phyloP scores from a whole-genome alignment of 2,888 invertebrate species.

The Galeopsomyia nigrocyanea region DNA sequence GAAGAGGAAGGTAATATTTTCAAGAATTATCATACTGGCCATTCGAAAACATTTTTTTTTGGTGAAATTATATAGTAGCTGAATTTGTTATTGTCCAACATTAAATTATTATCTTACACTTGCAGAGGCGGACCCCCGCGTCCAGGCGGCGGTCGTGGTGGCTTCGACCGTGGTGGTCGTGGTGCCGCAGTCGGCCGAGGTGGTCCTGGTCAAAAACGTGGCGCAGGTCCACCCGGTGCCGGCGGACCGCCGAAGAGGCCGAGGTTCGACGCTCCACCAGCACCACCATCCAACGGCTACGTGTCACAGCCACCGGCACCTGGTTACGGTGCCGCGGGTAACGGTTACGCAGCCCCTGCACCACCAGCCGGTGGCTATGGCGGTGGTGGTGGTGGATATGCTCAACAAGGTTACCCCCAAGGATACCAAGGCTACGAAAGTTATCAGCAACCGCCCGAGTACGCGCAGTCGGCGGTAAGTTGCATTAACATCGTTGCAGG shows the following conservation, averaged over 20 bases:
- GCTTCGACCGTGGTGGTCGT: constrained; percentile 70
- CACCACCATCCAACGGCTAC: constrained; percentile 65
- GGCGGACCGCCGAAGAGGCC: constrained; percentile 74
- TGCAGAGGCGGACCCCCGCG: constrained; percentile 35
- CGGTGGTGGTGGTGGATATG: constrained; percentile 60
- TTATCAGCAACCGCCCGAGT: constrained; percentile 65
- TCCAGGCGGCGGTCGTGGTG: constrained; percentile 54
- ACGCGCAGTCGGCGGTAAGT: constrained; percentile 64
- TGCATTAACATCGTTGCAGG: too few relatives aligned
- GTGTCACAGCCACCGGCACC: constrained; percentile 58
- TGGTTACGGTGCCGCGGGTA: constrained; percentile 48
- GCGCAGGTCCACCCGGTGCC: constrained; percentile 72
- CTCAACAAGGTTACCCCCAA: constrained; percentile 54
- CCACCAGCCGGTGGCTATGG: constrained; percentile 57
- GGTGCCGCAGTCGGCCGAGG: constrained; percentile 69
- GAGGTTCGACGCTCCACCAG: constrained; percentile 63
- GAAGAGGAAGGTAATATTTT: constrained; percentile 65
- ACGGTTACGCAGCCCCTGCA: constrained; percentile 46
- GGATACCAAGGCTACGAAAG: constrained; percentile 66
- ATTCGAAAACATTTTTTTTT: neutral
- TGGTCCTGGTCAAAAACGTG: constrained; percentile 67
- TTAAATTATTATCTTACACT: neutral
- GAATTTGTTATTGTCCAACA: neutral
- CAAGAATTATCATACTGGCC: neutral
- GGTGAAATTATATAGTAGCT: neutral